Conservation (phyloP, 2,113 vertebrate genomes). For the Dasyprocta punctata region DNA sequence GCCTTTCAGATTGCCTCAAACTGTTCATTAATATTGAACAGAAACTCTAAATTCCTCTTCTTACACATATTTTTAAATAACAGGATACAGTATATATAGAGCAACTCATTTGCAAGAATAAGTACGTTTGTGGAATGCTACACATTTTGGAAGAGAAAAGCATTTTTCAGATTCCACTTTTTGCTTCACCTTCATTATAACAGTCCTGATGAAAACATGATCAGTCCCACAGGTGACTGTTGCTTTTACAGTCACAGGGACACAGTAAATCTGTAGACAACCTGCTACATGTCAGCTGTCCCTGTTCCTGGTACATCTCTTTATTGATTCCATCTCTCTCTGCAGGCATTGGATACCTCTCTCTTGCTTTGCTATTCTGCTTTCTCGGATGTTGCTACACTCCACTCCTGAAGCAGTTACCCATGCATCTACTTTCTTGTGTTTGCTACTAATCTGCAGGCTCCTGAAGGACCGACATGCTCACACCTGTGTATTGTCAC, state of each 20-base stretch:
- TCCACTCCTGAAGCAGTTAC: not conserved
- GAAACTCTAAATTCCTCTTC: not conserved
- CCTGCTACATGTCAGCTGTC: not conserved
- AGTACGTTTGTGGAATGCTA: not conserved
- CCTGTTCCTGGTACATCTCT: not conserved
- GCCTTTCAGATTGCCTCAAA: not conserved
- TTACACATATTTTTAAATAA: not conserved
- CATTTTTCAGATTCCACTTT: not conserved
- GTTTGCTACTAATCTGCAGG: not conserved
- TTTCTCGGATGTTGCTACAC: too few species aligned
- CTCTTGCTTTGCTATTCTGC: not conserved
- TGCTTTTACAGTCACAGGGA: not conserved
- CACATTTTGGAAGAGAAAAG: not conserved
- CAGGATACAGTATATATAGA: not conserved
- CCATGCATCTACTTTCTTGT: not conserved
- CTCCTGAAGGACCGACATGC: not conserved
- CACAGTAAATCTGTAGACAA: not conserved
- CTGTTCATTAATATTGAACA: not conserved
- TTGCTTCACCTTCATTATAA: not conserved
- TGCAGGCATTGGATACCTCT: not conserved
- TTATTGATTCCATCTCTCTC: not conserved
- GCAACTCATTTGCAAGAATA: not conserved
- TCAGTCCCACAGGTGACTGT: not conserved
- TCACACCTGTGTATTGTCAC: not conserved
- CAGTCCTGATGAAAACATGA: not conserved